phyloP scores from a whole-genome alignment of 2,888 invertebrate genomes.

The Eupelmus urozonus region DNA sequence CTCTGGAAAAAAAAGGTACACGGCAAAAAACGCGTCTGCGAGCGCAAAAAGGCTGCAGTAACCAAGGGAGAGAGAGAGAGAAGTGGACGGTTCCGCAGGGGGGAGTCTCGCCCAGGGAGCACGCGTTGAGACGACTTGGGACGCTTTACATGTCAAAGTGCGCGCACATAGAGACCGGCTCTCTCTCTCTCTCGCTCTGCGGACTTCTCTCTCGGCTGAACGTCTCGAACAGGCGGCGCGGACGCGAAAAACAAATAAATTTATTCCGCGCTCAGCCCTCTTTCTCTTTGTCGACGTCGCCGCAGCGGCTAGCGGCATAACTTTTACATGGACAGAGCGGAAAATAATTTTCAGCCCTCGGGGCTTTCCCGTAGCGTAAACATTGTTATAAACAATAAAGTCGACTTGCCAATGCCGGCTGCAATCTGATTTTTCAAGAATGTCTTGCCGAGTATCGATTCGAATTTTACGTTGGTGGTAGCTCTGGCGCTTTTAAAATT shows the following conservation, averaged over 20 bases:
- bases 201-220: neutral
- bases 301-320: neutral
- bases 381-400: no score
- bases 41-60: neutral
- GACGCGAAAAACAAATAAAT: constrained; percentile 42
- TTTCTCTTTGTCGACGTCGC: constrained; percentile 5
- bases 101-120: constrained; percentile 19
- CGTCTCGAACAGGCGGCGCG: constrained; percentile 8
- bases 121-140: neutral
- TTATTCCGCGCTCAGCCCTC: neutral
- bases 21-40: neutral
- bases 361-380: no score
- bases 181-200: neutral
- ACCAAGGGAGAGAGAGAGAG: constrained; percentile 12
- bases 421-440: no score
- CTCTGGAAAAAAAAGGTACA: neutral
- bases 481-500: no score
- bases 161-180: neutral
- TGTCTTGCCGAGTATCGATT: no score
- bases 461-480: no score
- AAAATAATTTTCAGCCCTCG: neutral
- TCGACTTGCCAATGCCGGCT: no score
- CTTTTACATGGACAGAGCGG: neutral
- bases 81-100: constrained; percentile 3
- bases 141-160: neutral